Conservation (phyloP, 1,140 invertebrate genomes). For the Lanistes nyassanus region DNA sequence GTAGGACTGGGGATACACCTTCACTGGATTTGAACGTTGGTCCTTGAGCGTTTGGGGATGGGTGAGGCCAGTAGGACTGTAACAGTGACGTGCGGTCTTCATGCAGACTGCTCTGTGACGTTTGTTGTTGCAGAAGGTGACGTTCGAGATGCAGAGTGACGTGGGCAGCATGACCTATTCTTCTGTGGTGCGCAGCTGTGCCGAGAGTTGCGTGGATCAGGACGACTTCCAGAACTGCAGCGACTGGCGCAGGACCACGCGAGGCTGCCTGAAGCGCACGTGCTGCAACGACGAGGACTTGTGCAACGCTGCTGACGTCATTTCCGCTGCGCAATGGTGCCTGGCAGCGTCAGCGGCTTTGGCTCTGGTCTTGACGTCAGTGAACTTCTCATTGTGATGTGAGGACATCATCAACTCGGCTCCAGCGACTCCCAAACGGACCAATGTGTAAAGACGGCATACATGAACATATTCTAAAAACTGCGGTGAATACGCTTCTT, state of each 20-base stretch:
- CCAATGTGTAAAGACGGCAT: too few relatives aligned
- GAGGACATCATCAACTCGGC: too few relatives aligned
- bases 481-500: too few relatives aligned
- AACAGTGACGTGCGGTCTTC: background rate
- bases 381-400: too few relatives aligned
- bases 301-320: conserved; percentile 40
- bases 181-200: conserved; percentile 53
- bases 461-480: too few relatives aligned
- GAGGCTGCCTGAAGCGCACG: conserved; percentile 45
- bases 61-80: too few relatives aligned
- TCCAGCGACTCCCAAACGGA: too few relatives aligned
- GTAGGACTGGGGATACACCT: too few relatives aligned
- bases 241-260: conserved; percentile 35
- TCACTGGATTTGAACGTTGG: too few relatives aligned
- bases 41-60: too few relatives aligned
- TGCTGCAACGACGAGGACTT: conserved; percentile 53
- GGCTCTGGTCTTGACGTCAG: too few relatives aligned
- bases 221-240: conserved; percentile 56
- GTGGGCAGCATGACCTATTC: conserved; percentile 37
- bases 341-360: too few relatives aligned
- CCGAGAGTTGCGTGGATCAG: conserved; percentile 39
- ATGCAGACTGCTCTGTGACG: background rate
- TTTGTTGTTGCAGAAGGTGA: conserved; percentile 51
- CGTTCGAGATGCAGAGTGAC: conserved; percentile 50
- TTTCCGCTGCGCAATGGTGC: conserved; percentile 38